A percentile compares a stretch with the other conserved stretches of the same genome.
Conservation (phyloP, 92 coral and sea anemone genomes). For the Epizoanthus stellaris region DNA sequence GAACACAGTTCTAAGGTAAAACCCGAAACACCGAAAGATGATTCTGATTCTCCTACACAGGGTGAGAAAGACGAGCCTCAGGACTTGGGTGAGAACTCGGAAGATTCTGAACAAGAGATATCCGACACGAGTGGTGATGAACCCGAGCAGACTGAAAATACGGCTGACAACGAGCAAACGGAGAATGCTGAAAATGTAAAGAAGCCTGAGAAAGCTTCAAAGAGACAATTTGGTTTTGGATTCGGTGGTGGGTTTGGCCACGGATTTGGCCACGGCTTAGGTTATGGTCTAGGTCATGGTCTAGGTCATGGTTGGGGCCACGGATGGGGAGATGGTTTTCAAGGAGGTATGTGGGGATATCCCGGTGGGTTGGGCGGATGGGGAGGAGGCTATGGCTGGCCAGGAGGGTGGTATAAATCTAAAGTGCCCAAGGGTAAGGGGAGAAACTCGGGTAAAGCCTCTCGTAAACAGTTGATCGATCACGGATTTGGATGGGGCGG, state of each 20-base stretch:
- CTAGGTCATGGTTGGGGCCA: slow-evolving; percentile 13
- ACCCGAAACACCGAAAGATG: slow-evolving; percentile 7
- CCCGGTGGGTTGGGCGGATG: slow-evolving; percentile 18
- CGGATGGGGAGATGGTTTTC: slow-evolving; percentile 62
- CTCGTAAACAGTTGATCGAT: slow-evolving; percentile 66
- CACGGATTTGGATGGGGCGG: slow-evolving; percentile 37
- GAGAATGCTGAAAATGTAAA: slow-evolving; percentile 29
- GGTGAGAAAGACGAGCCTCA: slow-evolving; percentile 27
- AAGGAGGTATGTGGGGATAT: slow-evolving; percentile 51
- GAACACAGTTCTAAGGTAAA: neutral
- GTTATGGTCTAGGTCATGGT: slow-evolving; percentile 63
- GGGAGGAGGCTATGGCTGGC: slow-evolving; percentile 60
- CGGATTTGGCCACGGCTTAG: slow-evolving; percentile 79
- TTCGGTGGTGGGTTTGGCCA: slow-evolving; percentile 38
- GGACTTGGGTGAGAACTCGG: slow-evolving; percentile 23
- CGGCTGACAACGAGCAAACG: slow-evolving; percentile 47
- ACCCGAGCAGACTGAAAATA: slow-evolving; percentile 45
- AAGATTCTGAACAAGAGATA: slow-evolving; percentile 51
- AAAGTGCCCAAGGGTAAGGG: slow-evolving; percentile 52
- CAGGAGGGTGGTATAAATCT: slow-evolving; percentile 57
- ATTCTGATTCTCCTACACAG: slow-evolving; percentile 14
- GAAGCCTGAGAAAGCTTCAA: slow-evolving; percentile 39
- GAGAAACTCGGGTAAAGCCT: slow-evolving; percentile 4
- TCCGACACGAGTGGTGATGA: slow-evolving; percentile 58
- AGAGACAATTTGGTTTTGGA: slow-evolving; percentile 57